phyloP scores from a whole-genome alignment of 2,888 invertebrate genomes.

The Calephelis perditalis region DNA sequence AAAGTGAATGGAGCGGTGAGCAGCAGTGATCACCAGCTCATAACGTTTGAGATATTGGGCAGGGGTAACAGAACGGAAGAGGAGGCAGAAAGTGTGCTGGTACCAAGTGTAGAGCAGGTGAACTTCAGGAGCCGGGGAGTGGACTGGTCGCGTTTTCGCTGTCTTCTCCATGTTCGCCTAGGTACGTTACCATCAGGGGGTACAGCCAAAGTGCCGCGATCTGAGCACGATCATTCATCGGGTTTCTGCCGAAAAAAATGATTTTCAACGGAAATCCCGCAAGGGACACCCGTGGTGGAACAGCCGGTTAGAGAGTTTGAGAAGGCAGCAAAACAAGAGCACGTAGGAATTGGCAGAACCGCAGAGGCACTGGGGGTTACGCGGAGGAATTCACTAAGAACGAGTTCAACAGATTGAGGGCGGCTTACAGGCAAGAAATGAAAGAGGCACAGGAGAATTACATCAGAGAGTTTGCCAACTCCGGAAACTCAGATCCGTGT shows the following conservation, averaged over 20 bases:
- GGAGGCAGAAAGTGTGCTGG: not conserved
- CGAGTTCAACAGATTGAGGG: too few species aligned
- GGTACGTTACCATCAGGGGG: not conserved
- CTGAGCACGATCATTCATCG: not conserved
- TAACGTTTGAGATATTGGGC: not conserved
- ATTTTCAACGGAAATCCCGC: too few species aligned
- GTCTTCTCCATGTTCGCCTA: not conserved
- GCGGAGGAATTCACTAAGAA: not conserved
- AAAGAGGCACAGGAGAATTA: not conserved
- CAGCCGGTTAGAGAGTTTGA: too few species aligned
- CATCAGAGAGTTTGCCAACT: too few species aligned
- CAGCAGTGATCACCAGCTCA: not conserved
- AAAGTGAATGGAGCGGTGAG: not conserved
- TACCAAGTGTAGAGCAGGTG: not conserved
- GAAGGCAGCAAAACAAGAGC: not conserved
- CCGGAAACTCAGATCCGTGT: not conserved
- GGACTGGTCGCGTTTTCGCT: not conserved
- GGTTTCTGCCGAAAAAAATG: not conserved
- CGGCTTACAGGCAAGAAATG: constrained; percentile 21
- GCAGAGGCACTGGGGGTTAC: constrained; percentile 15
- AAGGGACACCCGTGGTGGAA: not conserved
- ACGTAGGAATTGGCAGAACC: constrained; percentile 24
- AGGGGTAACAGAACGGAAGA: not conserved
- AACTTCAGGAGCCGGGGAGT: not conserved
- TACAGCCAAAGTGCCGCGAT: not conserved